Percentiles rank a stretch among this genome's conserved stretches.
These are phyloP conservation scores for Nemotelus pantherinus DNA, from an alignment of 2,888 invertebrate species.

Conservation along the genomic window DNA sequence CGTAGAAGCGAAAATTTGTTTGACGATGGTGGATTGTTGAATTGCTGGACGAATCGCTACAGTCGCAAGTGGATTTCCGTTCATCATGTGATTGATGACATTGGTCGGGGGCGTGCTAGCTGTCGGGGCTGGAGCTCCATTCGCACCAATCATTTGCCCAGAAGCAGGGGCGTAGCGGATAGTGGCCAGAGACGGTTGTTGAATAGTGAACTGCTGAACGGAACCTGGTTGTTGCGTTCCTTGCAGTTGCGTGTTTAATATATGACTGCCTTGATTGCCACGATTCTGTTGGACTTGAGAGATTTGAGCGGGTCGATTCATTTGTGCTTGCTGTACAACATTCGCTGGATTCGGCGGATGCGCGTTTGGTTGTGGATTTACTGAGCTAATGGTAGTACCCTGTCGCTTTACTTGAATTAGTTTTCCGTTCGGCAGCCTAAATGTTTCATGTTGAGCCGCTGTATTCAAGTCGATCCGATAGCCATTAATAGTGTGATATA, in stretches of 20 bases:
- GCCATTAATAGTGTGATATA: conserved; percentile 64
- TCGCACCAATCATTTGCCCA: conserved; percentile 30
- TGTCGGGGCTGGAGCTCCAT: conserved; percentile 49
- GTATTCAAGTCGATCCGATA: conserved; percentile 65
- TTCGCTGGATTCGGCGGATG: conserved; percentile 39
- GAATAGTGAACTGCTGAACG: conserved; percentile 44
- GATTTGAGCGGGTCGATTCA: conserved; percentile 35
- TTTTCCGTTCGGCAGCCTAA: conserved; percentile 64
- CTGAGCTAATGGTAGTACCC: conserved; percentile 50
- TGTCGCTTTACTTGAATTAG: conserved; percentile 64
- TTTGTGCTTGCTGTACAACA: conserved; percentile 34
- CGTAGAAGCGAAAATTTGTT: conserved; percentile 58
- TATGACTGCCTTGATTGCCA: neutral
- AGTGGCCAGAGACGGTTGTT: conserved; percentile 44
- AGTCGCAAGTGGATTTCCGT: conserved; percentile 41
- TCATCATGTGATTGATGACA: conserved; percentile 52
- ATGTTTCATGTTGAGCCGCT: conserved; percentile 64
- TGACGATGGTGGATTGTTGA: conserved; percentile 55
- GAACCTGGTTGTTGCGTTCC: neutral
- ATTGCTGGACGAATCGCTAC: conserved; percentile 17
- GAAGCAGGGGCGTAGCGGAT: conserved; percentile 46
- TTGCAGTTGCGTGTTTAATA: neutral
- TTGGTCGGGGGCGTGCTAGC: conserved; percentile 49
- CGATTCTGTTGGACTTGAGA: conserved; percentile 43
- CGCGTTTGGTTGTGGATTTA: neutral